Evolutionary conservation across 2,113 vertebrate species (phyloP), one percentile per base, ranked within the genome.

Genomic region (Camelus bactrianus): DNA sequence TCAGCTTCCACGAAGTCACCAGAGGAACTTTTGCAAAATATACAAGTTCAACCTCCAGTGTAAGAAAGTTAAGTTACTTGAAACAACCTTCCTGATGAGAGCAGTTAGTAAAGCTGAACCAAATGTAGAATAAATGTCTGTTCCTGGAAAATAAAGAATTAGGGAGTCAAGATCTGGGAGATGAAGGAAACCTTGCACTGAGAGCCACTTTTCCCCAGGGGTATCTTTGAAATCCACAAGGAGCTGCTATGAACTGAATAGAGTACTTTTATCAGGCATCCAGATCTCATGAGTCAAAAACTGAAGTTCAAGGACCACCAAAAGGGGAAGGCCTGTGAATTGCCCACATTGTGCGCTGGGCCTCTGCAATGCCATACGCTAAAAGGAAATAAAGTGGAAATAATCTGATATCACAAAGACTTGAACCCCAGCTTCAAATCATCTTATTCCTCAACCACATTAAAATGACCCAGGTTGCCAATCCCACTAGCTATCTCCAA

Each of bases 21-120:
- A 93, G 32, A 85, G 5, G 54, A 79, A 79, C 46, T 85, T 86
- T 9, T 28, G 93, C 38, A 89, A 87, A 93, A 88, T 72, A 85
- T 16, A 8, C 2, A 42, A 54, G 62, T 62, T 73, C 48, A 10
- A 89, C n/a, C 91, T 82, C 17, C 38, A 83, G 5, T 56, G 72
- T 30, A 3, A 46, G 15, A 88, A 60, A 75, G n/a, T 73, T 73
- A 82, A 64, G 5, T 73, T 81, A 75, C 56, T 15, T n/a, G 56
- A 52, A 89, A 91, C 52, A 65, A 15, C 32, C 22, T 77, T 94
- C 54, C 35, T 79, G 20, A 77, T 3, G 3, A 60, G 8, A 91
- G 13, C 69, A 93, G 67, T 48, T 84, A 50, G 19, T 69, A 97
- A 89, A 92, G 6, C 46, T 83, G 10, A 52, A 58, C n/a, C 64